Evolutionary conservation across 2,888 invertebrate species (phyloP), one percentile per base, ranked within the genome.

Genomic region (Euzophera pinguis): DNA sequence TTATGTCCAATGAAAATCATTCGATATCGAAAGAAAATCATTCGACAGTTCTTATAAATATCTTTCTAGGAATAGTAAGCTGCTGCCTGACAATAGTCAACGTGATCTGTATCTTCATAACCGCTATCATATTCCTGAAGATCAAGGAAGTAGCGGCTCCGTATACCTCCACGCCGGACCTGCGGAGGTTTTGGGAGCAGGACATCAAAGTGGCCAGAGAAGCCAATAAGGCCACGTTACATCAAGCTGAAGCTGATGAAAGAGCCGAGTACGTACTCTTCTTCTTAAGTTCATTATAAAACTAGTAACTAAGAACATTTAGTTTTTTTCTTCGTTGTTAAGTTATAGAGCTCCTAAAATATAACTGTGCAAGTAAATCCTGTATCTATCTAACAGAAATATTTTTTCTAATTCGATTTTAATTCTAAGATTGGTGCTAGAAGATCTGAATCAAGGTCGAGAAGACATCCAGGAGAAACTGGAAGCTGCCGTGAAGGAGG

Each of bases 101-200:
- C 78, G 96, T 97, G 56, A 91, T 94, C 69, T 95, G 96, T 80
- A 96, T 97, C 71, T 95, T 96, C 74, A 92, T 95, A 64, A 94
- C 95, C 49, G 96, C 95, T 1, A 93, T 96, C 64, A 91, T 95
- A 58, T 94, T 96, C 56, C 83, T 96, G 48, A 96, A 95, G 92
- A 95, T 96, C 60, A 96, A 96, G 77, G 96, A 96, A 81, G 95
- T 96, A 7, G 94, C 94, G 0, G 95, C 96, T 49, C 96, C 95
- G 0, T 94, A 95, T 66, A 95, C 95, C 0, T 94, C 94, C 0
- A 94, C 94, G 57, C 93, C 94, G 17, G 94, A 94, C 67, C 84
- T 95, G 48, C 92, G 94, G 60, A 87, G 95, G 63, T 95, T 95
- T 79, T 96, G 96, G 95, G 94, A 95, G 71, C 93, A 94, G 61